Percentiles rank a stretch among this genome's conserved stretches.
These are phyloP conservation scores for Thaumatotibia leucotreta DNA, from an alignment of 1,140 invertebrate species.

Conservation along the genomic window DNA sequence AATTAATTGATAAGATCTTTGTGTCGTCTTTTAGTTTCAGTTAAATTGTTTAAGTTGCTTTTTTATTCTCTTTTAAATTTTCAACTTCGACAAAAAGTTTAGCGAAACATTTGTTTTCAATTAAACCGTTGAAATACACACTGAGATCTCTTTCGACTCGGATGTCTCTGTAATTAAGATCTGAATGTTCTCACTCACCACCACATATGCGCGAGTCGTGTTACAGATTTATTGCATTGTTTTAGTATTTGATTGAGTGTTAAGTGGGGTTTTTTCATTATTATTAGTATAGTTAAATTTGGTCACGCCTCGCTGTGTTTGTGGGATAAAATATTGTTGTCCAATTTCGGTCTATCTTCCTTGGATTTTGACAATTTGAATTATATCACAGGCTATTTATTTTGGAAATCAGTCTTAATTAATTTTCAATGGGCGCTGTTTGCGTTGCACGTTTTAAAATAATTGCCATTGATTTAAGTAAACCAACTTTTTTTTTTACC, in stretches of 20 bases:
- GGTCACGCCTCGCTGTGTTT: neutral
- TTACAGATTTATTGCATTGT: slow-evolving; percentile 56
- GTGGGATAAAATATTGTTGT: neutral
- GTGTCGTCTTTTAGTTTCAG: no score
- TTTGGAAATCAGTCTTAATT: no score
- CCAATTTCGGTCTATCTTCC: no score
- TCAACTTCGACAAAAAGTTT: neutral
- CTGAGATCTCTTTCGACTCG: slow-evolving; percentile 43
- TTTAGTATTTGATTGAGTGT: slow-evolving; percentile 31
- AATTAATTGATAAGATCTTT: no score
- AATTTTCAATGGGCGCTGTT: no score
- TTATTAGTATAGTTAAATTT: slow-evolving; percentile 19
- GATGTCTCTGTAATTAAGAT: slow-evolving; percentile 58
- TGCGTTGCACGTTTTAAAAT: no score
- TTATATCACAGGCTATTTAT: no score
- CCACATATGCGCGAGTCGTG: slow-evolving; percentile 47
- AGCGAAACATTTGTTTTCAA: slow-evolving; percentile 65
- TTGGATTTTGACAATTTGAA: no score
- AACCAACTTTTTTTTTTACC: no score
- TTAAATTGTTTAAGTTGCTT: no score
- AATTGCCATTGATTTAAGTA: no score
- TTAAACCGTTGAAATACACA: slow-evolving; percentile 62
- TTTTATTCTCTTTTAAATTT: neutral
- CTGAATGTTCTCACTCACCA: slow-evolving; percentile 42
- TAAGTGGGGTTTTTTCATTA: slow-evolving; percentile 24